Conservation (phyloP, 2,888 invertebrate genomes). For the Ephialtes manifestator region DNA sequence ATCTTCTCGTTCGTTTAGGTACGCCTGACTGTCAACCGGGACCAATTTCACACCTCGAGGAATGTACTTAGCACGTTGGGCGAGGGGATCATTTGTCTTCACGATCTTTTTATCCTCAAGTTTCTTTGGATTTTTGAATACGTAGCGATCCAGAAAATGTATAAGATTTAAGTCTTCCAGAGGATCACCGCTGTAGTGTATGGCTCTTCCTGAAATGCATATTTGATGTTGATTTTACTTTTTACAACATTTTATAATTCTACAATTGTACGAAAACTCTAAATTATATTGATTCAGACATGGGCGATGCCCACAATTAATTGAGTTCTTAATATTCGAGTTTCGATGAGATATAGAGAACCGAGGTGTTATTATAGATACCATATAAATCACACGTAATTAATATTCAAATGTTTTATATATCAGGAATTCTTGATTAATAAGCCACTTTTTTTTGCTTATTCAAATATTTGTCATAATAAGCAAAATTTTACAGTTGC, state of each 20-base stretch:
- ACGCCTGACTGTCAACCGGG: conserved; percentile 91
- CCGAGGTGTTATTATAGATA: too few relatives aligned
- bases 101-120: conserved; percentile 86
- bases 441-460: too few relatives aligned
- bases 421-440: too few relatives aligned
- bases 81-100: conserved; percentile 89
- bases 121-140: conserved; percentile 96
- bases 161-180: conserved; percentile 96
- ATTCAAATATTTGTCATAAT: too few relatives aligned
- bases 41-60: conserved; percentile 91
- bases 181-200: conserved; percentile 97
- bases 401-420: too few relatives aligned
- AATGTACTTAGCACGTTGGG: conserved; percentile 89
- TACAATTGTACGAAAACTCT: too few relatives aligned
- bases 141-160: conserved; percentile 97
- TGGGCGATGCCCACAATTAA: too few relatives aligned
- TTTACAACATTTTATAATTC: not conserved
- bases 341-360: too few relatives aligned
- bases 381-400: too few relatives aligned
- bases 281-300: too few relatives aligned
- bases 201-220: conserved; percentile 88
- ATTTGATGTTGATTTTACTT: conserved; percentile 25
- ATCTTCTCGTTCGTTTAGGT: conserved; percentile 89
- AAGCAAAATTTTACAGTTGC: too few relatives aligned
- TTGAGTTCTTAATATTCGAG: too few relatives aligned